Evolutionary conservation across 2,888 invertebrate species (phyloP).

Genomic region (Globia sparganii): DNA sequence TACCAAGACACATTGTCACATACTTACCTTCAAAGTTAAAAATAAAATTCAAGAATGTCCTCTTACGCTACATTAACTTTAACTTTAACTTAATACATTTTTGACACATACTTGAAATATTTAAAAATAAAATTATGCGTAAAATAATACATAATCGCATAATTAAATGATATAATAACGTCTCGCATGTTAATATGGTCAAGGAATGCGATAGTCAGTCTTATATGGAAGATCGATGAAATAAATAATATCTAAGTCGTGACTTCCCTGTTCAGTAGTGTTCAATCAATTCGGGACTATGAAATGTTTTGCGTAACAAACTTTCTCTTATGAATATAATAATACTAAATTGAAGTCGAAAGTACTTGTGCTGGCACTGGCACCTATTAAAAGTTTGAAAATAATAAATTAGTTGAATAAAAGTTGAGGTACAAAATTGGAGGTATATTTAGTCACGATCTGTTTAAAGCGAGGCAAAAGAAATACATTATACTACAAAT

Average conservation of each 20-base stretch:
- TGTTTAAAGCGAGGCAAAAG: neutral
- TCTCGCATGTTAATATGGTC: conserved; percentile 34
- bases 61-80: neutral
- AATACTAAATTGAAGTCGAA: conserved; percentile 52
- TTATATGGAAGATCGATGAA: conserved; percentile 42
- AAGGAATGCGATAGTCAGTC: conserved; percentile 34
- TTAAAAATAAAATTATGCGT: conserved; percentile 14
- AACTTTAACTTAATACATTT: conserved; percentile 9
- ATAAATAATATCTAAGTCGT: conserved; percentile 58
- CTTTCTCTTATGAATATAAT: conserved; percentile 66
- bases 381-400: conserved; percentile 31
- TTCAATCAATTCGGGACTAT: conserved; percentile 59
- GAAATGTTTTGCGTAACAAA: conserved; percentile 65
- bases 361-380: conserved; percentile 41
- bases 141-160: conserved; percentile 19
- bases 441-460: conserved; percentile 14
- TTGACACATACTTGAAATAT: conserved; percentile 34
- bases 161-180: conserved; percentile 29
- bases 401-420: conserved; percentile 11
- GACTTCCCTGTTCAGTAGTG: conserved; percentile 53
- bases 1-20: neutral
- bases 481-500: conserved; percentile 4
- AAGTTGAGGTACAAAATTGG: conserved; percentile 2
- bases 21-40: conserved; percentile 22
- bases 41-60: conserved; percentile 13